These are phyloP conservation scores for Lathamus discolor DNA, from an alignment of 2,113 vertebrate genomes.

Conservation along the genomic window DNA sequence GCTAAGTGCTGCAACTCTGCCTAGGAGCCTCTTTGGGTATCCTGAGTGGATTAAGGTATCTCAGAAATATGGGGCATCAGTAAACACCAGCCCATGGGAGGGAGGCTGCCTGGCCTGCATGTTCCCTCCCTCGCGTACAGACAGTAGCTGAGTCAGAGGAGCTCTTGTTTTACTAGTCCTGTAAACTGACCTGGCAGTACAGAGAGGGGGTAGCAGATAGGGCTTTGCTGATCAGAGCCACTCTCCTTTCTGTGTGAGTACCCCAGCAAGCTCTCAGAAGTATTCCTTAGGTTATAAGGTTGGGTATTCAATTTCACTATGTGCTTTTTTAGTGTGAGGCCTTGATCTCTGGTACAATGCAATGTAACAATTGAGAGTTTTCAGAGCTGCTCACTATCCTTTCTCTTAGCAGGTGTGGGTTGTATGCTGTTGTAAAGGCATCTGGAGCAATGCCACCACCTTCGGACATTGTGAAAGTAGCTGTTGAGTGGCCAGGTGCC, in stretches of 20 bases:
- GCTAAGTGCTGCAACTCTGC: not conserved
- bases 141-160: not conserved
- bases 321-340: not conserved
- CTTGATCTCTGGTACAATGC: not conserved
- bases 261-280: not conserved
- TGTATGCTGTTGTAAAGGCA: not conserved
- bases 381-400: not conserved
- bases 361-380: not conserved
- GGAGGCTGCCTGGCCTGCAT: not conserved
- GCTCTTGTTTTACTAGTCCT: not conserved
- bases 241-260: not conserved
- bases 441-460: slow-evolving; percentile 88
- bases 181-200: not conserved
- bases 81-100: not conserved
- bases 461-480: slow-evolving; percentile 95
- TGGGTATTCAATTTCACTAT: not conserved
- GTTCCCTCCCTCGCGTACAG: not conserved
- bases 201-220: not conserved
- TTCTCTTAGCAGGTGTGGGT: slow-evolving; percentile 14
- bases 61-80: not conserved
- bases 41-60: not conserved
- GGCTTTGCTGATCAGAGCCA: not conserved
- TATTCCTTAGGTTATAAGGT: not conserved
- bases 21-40: not conserved
- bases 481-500: slow-evolving; percentile 97